These are phyloP conservation scores for Bucco capensis DNA, from an alignment of 2,113 vertebrate genomes.

Conservation along the genomic window DNA sequence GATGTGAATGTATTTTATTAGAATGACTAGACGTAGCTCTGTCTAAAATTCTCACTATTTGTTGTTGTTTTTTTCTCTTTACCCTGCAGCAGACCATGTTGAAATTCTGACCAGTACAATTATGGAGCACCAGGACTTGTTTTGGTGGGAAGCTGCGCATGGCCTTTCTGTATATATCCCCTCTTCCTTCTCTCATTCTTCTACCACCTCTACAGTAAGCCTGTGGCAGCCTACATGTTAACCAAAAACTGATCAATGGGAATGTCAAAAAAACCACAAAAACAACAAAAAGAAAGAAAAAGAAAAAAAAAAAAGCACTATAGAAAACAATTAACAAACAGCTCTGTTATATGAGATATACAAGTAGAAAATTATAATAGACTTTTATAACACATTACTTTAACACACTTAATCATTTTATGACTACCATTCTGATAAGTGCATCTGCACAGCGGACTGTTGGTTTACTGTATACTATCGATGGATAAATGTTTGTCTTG, in stretches of 20 bases:
- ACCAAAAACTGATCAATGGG: slow-evolving; percentile 76
- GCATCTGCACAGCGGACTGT: slow-evolving; percentile 69
- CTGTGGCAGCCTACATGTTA: slow-evolving; percentile 88
- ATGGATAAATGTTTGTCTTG: slow-evolving; percentile 77
- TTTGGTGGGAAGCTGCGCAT: slow-evolving; percentile 82
- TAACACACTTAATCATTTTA: slow-evolving; percentile 77
- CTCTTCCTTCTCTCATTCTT: slow-evolving; percentile 72
- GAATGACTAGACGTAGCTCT: neutral
- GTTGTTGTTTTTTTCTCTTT: slow-evolving; percentile 23
- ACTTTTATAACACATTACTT: slow-evolving; percentile 75
- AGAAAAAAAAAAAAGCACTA: slow-evolving; percentile 61
- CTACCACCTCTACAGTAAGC: slow-evolving; percentile 89
- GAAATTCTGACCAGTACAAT: slow-evolving; percentile 88
- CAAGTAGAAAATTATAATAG: slow-evolving; percentile 70
- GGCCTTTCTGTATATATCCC: slow-evolving; percentile 82
- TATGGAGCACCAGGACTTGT: slow-evolving; percentile 83
- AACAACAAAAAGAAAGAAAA: slow-evolving; percentile 1
- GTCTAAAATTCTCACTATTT: neutral
- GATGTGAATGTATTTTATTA: neutral
- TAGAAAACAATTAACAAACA: slow-evolving; percentile 71
- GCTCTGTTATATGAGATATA: slow-evolving; percentile 74
- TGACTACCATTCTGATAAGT: slow-evolving; percentile 68
- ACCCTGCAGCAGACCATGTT: slow-evolving; percentile 79
- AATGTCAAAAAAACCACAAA: slow-evolving; percentile 70
- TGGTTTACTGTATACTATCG: slow-evolving; percentile 77